A percentile compares a stretch with the other conserved stretches of the same genome.
Evolutionary conservation across 1,140 invertebrate species (phyloP).

Genomic region (Zaprionus nigranus): DNA sequence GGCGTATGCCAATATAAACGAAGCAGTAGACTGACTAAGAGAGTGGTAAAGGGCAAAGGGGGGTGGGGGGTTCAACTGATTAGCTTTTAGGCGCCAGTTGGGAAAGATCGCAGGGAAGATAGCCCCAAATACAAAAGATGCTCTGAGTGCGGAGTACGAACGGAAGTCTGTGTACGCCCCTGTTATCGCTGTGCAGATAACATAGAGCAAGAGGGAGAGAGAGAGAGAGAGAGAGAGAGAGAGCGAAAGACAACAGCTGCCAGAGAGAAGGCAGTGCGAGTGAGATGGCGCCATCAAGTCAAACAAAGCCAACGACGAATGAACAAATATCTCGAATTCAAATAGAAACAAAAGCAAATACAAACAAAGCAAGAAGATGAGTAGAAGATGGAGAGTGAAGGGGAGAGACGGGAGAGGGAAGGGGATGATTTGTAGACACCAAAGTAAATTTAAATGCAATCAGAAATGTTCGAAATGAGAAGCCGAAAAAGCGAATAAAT

Average conservation of each 20-base stretch:
- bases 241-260: neutral
- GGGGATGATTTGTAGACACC: neutral
- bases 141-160: conserved; percentile 21
- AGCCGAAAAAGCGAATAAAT: conserved; percentile 33
- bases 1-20: conserved; percentile 2
- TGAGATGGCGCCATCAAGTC: conserved; percentile 30
- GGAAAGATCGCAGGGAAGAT: conserved; percentile 18
- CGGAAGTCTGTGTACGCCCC: conserved; percentile 32
- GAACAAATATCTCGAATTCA: conserved; percentile 70
- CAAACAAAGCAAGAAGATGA: conserved; percentile 27
- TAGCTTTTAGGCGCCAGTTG: conserved; percentile 45
- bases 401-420: neutral
- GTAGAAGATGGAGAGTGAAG: conserved; percentile 8
- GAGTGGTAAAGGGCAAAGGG: neutral
- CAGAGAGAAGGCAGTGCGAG: neutral
- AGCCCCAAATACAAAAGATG: conserved; percentile 14
- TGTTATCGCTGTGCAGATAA: conserved; percentile 40
- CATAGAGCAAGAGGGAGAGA: neutral
- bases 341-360: conserved; percentile 71
- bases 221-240: neutral
- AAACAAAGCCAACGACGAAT: conserved; percentile 47
- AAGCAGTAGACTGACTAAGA: too few relatives aligned
- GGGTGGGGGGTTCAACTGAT: conserved; percentile 18
- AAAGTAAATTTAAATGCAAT: conserved; percentile 50
- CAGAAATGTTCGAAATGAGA: conserved; percentile 19